These are phyloP conservation scores for Asobara japonica DNA, from an alignment of 1,140 invertebrate species.

Conservation along the genomic window DNA sequence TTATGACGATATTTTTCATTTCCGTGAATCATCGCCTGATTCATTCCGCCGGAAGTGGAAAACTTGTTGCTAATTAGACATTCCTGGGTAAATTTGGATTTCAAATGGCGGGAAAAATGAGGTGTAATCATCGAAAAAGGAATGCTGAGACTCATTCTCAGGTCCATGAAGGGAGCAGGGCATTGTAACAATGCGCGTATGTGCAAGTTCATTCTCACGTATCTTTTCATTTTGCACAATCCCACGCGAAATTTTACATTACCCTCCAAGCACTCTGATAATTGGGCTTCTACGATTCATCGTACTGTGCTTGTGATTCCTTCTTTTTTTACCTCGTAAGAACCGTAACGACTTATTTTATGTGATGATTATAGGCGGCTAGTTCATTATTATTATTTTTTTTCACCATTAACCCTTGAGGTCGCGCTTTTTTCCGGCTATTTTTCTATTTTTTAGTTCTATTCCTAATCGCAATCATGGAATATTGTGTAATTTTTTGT, in stretches of 20 bases:
- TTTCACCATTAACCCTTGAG: too few relatives aligned
- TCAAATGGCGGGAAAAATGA: background rate
- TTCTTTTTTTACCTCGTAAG: background rate
- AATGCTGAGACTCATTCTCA: constrained; percentile 13
- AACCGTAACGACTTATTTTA: background rate
- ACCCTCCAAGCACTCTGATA: constrained; percentile 43
- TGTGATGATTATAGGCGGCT: background rate
- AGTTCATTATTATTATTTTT: too few relatives aligned
- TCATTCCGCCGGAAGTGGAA: background rate
- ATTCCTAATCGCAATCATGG: too few relatives aligned
- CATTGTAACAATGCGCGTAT: constrained; percentile 11
- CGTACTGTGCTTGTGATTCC: background rate
- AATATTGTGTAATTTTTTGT: too few relatives aligned
- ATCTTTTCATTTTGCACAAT: constrained; percentile 39
- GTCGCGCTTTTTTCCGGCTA: too few relatives aligned
- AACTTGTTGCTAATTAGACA: background rate
- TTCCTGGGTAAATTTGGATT: background rate
- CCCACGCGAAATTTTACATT: constrained; percentile 52
- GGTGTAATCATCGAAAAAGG: constrained; percentile 2
- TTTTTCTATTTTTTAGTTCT: too few relatives aligned
- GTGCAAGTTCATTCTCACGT: constrained; percentile 34
- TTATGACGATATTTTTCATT: too few relatives aligned
- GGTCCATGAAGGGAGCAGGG: background rate
- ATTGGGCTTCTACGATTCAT: constrained; percentile 42
- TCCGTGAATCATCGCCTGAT: background rate